These are phyloP conservation scores for Xanthia togata DNA, from an alignment of 2,888 invertebrate genomes.

Conservation along the genomic window DNA sequence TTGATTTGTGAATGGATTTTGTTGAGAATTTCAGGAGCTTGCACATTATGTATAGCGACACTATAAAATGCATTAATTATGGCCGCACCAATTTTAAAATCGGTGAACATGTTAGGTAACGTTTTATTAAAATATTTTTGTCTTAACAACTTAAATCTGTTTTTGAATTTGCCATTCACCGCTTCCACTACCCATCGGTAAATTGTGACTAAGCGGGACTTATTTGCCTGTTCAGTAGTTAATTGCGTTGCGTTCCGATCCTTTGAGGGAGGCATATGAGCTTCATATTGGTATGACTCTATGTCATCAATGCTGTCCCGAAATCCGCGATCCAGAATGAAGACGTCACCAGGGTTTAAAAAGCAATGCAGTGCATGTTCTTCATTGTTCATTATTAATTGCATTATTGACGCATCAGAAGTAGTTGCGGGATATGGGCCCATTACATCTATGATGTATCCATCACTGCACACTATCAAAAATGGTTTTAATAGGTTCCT, in stretches of 20 bases:
- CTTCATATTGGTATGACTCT: constrained; percentile 1
- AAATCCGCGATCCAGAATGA: neutral
- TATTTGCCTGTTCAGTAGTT: neutral
- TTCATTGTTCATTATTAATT: too few relatives aligned
- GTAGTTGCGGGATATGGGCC: too few relatives aligned
- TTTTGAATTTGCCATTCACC: constrained; percentile 3
- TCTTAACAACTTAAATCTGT: constrained; percentile 1
- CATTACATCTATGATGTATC: too few relatives aligned
- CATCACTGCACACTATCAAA: too few relatives aligned
- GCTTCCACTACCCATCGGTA: constrained; percentile 7
- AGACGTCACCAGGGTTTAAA: neutral
- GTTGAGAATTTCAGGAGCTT: neutral
- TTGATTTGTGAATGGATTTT: neutral
- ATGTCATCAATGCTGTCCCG: neutral
- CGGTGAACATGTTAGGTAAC: constrained; percentile 1
- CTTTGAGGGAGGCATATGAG: neutral
- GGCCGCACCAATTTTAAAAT: constrained; percentile 1
- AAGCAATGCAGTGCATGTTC: too few relatives aligned
- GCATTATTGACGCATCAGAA: too few relatives aligned
- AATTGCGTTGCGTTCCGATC: neutral
- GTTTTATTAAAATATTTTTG: constrained; percentile 3
- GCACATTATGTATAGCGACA: too few relatives aligned
- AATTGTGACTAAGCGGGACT: constrained; percentile 3
- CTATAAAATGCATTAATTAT: neutral
- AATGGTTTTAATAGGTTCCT: too few relatives aligned